These are phyloP conservation scores for Tachuris rubrigastra DNA, from an alignment of 2,113 vertebrate species.

Conservation along the genomic window DNA sequence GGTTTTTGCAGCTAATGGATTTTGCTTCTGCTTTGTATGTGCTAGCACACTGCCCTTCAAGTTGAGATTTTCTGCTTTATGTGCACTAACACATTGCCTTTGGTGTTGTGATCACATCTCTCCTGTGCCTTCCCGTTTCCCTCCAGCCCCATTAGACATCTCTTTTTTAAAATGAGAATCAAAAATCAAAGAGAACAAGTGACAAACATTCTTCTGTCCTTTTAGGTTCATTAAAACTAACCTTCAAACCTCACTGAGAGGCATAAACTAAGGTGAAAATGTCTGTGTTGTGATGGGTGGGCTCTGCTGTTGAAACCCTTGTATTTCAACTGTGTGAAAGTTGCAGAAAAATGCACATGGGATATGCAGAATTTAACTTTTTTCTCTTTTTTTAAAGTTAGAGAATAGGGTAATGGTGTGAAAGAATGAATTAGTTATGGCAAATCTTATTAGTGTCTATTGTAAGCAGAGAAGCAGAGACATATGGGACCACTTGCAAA, in stretches of 20 bases:
- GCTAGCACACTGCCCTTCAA: not conserved
- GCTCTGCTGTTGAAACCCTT: not conserved
- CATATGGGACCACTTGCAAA: constrained; percentile 75
- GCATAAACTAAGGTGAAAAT: not conserved
- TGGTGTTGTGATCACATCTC: not conserved
- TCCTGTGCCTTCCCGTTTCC: not conserved
- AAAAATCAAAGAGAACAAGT: not conserved
- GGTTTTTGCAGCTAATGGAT: not conserved
- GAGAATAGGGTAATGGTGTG: constrained; percentile 57
- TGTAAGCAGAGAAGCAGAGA: constrained; percentile 67
- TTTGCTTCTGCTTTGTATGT: not conserved
- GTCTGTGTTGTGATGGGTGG: not conserved
- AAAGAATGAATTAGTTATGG: constrained; percentile 79
- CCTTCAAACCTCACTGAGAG: not conserved
- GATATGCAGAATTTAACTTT: not conserved
- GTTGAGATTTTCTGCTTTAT: not conserved
- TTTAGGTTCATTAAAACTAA: not conserved
- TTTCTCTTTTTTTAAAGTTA: not conserved
- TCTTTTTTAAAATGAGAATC: not conserved
- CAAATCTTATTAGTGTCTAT: constrained; percentile 77
- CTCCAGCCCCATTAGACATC: not conserved
- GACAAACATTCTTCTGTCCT: not conserved
- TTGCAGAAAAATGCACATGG: constrained; percentile 17
- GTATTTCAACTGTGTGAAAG: constrained; percentile 42
- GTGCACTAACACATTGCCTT: not conserved